Evolutionary conservation across 1,140 invertebrate genomes (phyloP), one percentile per base, ranked within the genome.

Genomic region (Drosophila sucinea): DNA sequence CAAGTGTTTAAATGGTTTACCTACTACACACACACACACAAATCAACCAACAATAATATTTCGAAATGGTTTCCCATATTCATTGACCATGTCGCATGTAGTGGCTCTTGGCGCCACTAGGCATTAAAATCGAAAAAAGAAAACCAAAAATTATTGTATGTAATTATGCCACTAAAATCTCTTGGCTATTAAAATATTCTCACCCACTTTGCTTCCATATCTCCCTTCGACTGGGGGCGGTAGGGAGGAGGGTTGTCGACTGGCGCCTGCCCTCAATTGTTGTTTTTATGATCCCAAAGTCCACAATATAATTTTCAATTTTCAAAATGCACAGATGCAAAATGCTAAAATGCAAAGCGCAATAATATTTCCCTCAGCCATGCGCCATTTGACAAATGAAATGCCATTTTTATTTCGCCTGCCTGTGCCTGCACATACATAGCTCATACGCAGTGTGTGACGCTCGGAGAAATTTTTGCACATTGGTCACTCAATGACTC

Each of bases 361-460:
- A 73, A 81, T 77, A 79, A 70, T 73, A 81, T 84, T 85, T 81
- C 82, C 44, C 44, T 86, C 71, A 75, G 78, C 81, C 70, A 86
- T 81, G 82, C 82, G 61, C 82, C 79, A 85, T 85, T 85, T 85
- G 83, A 77, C 67, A 81, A 61, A 73, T 68, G 79, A 68, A 81
- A 81, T 79, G 79, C 63, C 57, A 30, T 44, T 51, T 44, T 38
- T 10, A 38, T 38, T 27, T 51, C 44, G 44, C 44, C 1, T 51
- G 44, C 44, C 44, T 51, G 41, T 8, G 1, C 32, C 11, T 30
- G 70, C 47, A 10, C 6, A 29, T 55, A 79, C 79, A 87, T 87
- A 87, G 71, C 83, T 87, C 83, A 87, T 87, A 87, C 83, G 83
- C 83, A 86, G 61, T 65, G 84, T 86, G 79, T 83, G 83, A 87